A percentile compares a stretch with the other conserved stretches of the same genome.
These are phyloP conservation scores for Arnoldichthys spilopterus DNA, from an alignment of 2,797 vertebrate species.

Conservation along the genomic window DNA sequence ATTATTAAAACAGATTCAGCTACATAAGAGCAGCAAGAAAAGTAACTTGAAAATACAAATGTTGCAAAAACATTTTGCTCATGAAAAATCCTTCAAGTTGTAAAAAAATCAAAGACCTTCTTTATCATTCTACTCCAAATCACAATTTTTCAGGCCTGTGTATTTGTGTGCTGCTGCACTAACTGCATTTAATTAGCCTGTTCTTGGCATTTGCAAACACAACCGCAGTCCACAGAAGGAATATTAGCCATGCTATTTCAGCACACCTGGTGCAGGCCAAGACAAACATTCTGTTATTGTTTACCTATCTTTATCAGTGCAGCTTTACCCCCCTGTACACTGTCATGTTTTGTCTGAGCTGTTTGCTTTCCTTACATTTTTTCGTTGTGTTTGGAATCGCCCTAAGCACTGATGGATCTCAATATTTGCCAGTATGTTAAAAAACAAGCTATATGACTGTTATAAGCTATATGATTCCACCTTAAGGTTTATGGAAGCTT, in stretches of 20 bases:
- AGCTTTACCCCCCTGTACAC: background rate
- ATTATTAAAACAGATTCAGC: constrained; percentile 38
- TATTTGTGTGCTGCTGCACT: background rate
- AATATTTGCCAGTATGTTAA: too few relatives aligned
- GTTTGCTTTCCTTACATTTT: too few relatives aligned
- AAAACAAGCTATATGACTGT: too few relatives aligned
- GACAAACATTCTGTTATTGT: background rate
- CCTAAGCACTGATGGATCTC: too few relatives aligned
- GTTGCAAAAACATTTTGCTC: background rate
- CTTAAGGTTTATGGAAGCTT: background rate
- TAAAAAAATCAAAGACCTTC: background rate
- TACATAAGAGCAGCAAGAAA: constrained; percentile 19
- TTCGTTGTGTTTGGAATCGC: too few relatives aligned
- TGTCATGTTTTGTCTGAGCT: background rate
- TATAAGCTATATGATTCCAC: too few relatives aligned
- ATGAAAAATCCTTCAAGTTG: background rate
- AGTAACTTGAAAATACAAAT: background rate
- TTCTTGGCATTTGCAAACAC: background rate
- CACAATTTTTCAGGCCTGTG: background rate
- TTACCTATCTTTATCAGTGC: background rate
- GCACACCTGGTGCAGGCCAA: background rate
- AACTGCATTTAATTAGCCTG: background rate
- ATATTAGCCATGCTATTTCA: constrained; percentile 2
- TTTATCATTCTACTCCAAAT: background rate
- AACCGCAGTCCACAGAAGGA: background rate